Evolutionary conservation across 2,797 vertebrate species (phyloP).

Genomic region (Enoplosus armatus): DNA sequence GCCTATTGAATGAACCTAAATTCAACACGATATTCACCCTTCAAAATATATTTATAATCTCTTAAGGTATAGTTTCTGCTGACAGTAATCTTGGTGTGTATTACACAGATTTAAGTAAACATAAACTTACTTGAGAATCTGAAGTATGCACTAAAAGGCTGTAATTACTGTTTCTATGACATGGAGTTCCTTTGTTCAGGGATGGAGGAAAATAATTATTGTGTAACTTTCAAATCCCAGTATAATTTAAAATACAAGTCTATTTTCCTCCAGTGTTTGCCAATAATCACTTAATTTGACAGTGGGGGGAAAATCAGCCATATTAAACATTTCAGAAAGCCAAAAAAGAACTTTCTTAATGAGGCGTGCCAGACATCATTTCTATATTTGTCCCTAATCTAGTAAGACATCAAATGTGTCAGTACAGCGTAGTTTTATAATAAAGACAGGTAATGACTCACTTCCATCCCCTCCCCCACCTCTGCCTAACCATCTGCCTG

Average conservation of each 20-base stretch:
- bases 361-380: neutral
- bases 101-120: neutral
- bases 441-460: constrained; percentile 28
- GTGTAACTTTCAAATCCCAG: neutral
- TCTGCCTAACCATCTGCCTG: constrained; percentile 20
- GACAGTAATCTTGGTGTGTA: neutral
- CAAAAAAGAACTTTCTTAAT: neutral
- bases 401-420: constrained; percentile 2
- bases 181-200: constrained; percentile 2
- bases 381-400: constrained; percentile 14
- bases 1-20: neutral
- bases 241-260: neutral
- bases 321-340: neutral
- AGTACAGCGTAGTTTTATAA: constrained; percentile 13
- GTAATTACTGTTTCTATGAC: constrained; percentile 1
- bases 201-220: constrained; percentile 11
- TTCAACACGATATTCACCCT: neutral
- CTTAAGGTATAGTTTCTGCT: neutral
- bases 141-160: neutral
- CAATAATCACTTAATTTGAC: constrained; percentile 23
- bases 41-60: constrained; percentile 2
- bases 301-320: neutral
- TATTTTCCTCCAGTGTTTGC: constrained; percentile 10
- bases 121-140: neutral
- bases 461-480: constrained; percentile 31